Conservation (phyloP, 2,113 vertebrate species). For the Climacteris rufus region DNA sequence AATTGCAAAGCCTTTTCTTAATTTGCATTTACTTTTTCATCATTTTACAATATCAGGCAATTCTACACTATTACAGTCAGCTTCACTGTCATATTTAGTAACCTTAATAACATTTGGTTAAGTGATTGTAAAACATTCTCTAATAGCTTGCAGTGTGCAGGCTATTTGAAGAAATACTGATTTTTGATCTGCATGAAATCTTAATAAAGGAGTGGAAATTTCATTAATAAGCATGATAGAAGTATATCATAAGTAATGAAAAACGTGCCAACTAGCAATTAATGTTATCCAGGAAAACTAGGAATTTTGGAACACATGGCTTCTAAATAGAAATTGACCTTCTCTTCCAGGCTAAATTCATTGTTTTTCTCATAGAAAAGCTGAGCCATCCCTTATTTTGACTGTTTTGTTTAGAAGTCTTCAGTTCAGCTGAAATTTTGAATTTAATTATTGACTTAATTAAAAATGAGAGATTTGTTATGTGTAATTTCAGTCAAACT, state of each 20-base stretch:
- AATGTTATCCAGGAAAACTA: not conserved
- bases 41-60: not conserved
- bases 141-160: not conserved
- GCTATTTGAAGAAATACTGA: not conserved
- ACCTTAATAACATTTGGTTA: not conserved
- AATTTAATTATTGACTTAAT: not conserved
- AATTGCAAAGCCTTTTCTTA: not conserved
- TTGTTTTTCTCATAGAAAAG: not conserved
- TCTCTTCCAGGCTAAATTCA: not conserved
- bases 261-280: not conserved
- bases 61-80: not conserved
- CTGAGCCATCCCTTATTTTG: not conserved
- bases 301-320: not conserved
- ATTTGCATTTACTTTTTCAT: not conserved
- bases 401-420: not conserved
- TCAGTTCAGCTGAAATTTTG: not conserved
- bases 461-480: not conserved
- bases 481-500: not conserved
- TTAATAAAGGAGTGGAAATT: not conserved
- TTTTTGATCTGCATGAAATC: not conserved
- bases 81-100: not conserved
- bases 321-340: not conserved
- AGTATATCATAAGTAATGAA: not conserved
- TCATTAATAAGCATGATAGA: accelerated
- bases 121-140: not conserved